phyloP scores from a whole-genome alignment of 1,140 invertebrate species.

The Lethocerus indicus region DNA sequence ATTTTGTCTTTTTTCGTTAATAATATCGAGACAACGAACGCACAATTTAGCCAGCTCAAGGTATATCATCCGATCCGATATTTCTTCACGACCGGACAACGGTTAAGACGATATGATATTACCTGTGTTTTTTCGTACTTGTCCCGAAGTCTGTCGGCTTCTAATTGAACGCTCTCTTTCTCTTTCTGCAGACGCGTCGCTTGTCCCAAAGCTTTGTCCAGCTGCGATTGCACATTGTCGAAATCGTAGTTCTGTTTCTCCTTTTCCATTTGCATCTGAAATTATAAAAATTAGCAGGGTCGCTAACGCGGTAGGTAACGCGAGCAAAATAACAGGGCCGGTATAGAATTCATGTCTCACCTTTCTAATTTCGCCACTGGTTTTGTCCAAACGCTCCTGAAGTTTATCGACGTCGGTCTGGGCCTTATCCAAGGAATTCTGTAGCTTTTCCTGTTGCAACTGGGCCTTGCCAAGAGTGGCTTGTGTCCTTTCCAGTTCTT shows the following conservation, averaged over 20 bases:
- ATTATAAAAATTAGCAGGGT: slow-evolving; percentile 8
- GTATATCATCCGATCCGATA: too few species aligned
- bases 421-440: slow-evolving; percentile 69
- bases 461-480: slow-evolving; percentile 77
- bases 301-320: not conserved
- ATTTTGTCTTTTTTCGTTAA: too few species aligned
- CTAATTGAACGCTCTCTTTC: slow-evolving; percentile 63
- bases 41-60: too few species aligned
- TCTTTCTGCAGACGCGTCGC: slow-evolving; percentile 76
- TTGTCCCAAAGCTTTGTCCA: slow-evolving; percentile 76
- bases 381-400: slow-evolving; percentile 70
- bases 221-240: slow-evolving; percentile 72
- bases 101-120: too few species aligned
- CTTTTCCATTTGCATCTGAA: slow-evolving; percentile 70
- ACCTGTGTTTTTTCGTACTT: slow-evolving; percentile 82
- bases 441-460: slow-evolving; percentile 75
- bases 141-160: slow-evolving; percentile 69
- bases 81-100: too few species aligned
- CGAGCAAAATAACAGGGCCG: not conserved
- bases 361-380: slow-evolving; percentile 59
- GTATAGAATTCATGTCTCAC: slow-evolving; percentile 30
- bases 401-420: slow-evolving; percentile 82
- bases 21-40: too few species aligned
- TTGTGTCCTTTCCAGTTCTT: slow-evolving; percentile 77
- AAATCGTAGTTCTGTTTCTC: slow-evolving; percentile 80